These are phyloP conservation scores for Seira ritae DNA, from an alignment of 2,888 invertebrate genomes.

Conservation along the genomic window DNA sequence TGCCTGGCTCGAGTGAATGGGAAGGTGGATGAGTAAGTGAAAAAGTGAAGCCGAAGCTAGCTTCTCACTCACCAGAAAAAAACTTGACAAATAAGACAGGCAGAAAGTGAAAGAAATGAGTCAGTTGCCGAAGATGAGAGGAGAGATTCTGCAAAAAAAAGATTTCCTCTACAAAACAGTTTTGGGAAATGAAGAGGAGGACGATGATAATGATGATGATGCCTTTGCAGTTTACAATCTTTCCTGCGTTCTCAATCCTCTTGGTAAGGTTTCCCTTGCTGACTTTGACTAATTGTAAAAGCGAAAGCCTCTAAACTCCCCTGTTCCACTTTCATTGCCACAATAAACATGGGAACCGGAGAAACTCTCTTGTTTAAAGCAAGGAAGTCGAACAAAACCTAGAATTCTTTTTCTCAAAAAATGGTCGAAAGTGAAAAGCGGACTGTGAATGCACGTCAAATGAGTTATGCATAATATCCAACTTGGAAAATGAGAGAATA, in stretches of 20 bases:
- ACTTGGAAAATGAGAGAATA: no score
- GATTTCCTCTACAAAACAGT: not conserved
- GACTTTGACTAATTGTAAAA: slow-evolving; percentile 19
- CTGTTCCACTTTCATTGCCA: not conserved
- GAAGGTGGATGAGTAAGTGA: slow-evolving; percentile 19
- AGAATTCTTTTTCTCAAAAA: no score
- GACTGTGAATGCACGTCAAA: no score
- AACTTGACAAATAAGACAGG: slow-evolving; percentile 53
- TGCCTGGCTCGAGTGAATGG: no score
- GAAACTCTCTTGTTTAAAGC: not conserved
- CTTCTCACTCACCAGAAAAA: slow-evolving; percentile 8
- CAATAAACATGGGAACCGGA: not conserved
- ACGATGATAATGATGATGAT: not conserved
- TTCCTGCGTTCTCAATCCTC: not conserved
- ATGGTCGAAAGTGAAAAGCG: no score
- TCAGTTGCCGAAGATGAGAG: slow-evolving; percentile 35
- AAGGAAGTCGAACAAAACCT: not conserved
- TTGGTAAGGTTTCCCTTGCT: not conserved
- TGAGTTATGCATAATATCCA: no score
- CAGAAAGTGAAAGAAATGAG: slow-evolving; percentile 56
- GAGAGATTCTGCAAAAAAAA: slow-evolving; percentile 29
- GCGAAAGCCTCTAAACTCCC: not conserved
- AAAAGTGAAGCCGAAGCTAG: no score
- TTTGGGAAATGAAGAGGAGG: not conserved
- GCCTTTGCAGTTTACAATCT: not conserved